Evolutionary conservation across 2,797 vertebrate species (phyloP).

Genomic region (Enteromius thamalakanensis): DNA sequence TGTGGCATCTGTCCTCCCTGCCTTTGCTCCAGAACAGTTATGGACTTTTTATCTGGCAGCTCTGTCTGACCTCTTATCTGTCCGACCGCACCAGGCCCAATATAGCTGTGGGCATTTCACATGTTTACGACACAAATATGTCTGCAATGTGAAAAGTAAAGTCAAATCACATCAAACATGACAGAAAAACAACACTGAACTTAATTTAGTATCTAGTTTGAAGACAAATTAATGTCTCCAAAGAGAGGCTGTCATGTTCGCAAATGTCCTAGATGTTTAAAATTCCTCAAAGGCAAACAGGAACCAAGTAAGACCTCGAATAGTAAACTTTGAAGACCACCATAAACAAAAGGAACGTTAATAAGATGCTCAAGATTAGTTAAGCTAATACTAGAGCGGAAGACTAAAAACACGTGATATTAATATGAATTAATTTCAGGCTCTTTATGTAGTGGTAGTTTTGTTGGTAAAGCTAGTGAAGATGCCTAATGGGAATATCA

Average conservation of each 20-base stretch:
- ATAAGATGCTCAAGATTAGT: background rate
- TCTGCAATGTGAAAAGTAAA: slow-evolving; percentile 20
- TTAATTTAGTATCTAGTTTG: slow-evolving; percentile 12
- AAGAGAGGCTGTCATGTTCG: slow-evolving; percentile 16
- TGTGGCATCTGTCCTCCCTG: background rate
- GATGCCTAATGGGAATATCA: background rate
- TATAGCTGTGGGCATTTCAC: background rate
- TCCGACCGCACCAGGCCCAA: slow-evolving; percentile 16
- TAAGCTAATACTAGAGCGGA: background rate
- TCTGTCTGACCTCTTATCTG: slow-evolving; percentile 51
- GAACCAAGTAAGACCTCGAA: background rate
- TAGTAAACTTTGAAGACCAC: background rate
- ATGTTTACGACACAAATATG: slow-evolving; percentile 27
- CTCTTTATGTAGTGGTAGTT: background rate
- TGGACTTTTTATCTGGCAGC: slow-evolving; percentile 45
- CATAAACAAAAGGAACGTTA: background rate
- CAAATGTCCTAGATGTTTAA: background rate
- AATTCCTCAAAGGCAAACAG: background rate
- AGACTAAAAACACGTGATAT: background rate
- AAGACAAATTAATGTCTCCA: slow-evolving; percentile 11
- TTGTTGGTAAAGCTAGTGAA: background rate
- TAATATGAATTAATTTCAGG: background rate
- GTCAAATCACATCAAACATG: slow-evolving; percentile 34
- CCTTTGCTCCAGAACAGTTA: slow-evolving; percentile 49
- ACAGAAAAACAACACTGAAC: slow-evolving; percentile 24